These are phyloP conservation scores for Halcyon chelicuti DNA, from an alignment of 2,797 vertebrate species.

Conservation along the genomic window DNA sequence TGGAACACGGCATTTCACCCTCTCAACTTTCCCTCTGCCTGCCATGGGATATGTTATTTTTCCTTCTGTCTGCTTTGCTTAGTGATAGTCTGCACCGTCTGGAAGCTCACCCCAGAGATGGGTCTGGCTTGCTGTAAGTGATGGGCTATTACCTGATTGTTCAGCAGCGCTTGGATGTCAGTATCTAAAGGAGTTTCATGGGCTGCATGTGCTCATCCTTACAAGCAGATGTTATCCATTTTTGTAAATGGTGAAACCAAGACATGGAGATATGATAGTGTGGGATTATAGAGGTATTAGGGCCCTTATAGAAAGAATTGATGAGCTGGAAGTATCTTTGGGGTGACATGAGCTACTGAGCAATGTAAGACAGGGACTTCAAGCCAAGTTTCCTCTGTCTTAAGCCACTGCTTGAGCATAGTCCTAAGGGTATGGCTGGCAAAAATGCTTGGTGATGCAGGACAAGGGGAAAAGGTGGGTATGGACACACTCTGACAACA, in stretches of 20 bases:
- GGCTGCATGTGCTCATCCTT: background rate
- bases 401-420: background rate
- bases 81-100: background rate
- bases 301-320: background rate
- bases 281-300: background rate
- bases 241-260: background rate
- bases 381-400: background rate
- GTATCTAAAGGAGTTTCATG: background rate
- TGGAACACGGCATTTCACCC: background rate
- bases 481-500: background rate
- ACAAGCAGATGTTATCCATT: background rate
- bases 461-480: background rate
- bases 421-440: background rate
- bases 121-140: background rate
- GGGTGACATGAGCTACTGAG: background rate
- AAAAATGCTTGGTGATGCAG: background rate
- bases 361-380: background rate
- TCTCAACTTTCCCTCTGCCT: background rate
- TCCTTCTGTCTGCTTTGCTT: rapidly evolving
- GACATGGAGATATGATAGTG: background rate
- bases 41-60: background rate
- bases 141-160: background rate
- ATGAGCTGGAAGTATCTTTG: background rate
- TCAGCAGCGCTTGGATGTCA: background rate
- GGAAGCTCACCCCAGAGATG: background rate